phyloP scores from a whole-genome alignment of 1,140 invertebrate genomes.

The Olivierus martensii region DNA sequence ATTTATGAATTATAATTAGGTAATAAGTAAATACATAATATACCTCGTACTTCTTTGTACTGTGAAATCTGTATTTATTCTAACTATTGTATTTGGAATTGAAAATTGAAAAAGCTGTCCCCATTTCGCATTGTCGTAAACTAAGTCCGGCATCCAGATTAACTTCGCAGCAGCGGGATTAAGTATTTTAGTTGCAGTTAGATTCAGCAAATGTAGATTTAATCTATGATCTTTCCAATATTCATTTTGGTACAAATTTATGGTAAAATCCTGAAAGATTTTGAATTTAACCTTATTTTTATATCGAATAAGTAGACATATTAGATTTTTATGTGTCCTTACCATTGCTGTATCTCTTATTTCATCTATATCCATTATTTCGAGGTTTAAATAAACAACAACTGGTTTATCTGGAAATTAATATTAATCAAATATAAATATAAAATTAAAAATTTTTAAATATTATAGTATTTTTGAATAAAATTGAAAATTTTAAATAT shows the following conservation, averaged over 20 bases:
- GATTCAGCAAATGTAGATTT: not conserved
- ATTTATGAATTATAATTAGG: no score
- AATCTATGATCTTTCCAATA: conserved; percentile 7
- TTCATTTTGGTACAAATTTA: conserved; percentile 9
- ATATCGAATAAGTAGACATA: not conserved
- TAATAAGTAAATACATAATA: no score
- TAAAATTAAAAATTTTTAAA: no score
- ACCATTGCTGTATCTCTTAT: conserved; percentile 15
- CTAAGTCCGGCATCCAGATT: conserved; percentile 11
- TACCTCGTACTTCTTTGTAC: not conserved
- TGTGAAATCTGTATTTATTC: not conserved
- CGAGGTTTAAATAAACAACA: conserved; percentile 4
- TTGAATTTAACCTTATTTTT: not conserved
- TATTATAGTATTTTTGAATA: no score
- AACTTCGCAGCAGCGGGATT: not conserved
- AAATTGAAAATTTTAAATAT: no score
- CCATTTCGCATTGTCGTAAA: conserved; percentile 11
- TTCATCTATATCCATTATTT: conserved; percentile 12
- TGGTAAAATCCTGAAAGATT: conserved; percentile 9
- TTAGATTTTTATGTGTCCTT: not conserved
- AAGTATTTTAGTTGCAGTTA: not conserved
- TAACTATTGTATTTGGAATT: conserved; percentile 3
- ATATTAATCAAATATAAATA: no score
- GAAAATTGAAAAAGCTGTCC: conserved; percentile 3
- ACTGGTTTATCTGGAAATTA: not conserved